A percentile compares a stretch with the other conserved stretches of the same genome.
phyloP scores from a whole-genome alignment of 2,113 vertebrate species.

The Leucopsar rothschildi region DNA sequence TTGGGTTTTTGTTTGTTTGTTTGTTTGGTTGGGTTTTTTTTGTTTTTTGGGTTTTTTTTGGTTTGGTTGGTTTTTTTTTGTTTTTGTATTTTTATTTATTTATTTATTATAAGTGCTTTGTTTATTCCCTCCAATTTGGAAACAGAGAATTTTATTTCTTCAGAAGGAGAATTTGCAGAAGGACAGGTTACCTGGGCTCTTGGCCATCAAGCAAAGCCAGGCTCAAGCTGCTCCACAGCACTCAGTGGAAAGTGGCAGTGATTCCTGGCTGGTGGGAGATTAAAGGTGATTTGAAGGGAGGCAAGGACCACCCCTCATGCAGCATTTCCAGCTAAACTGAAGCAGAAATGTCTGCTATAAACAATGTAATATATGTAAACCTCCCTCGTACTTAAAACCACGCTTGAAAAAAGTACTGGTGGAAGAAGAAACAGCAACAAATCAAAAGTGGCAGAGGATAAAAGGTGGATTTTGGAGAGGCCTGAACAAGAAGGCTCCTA shows the following conservation, averaged over 20 bases:
- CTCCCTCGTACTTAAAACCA: not conserved
- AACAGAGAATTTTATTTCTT: not conserved
- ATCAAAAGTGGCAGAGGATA: conserved; percentile 42
- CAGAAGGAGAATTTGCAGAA: not conserved
- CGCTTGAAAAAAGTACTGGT: not conserved
- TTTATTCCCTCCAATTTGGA: not conserved
- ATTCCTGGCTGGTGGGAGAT: not conserved
- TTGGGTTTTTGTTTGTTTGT: not conserved
- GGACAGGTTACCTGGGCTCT: not conserved
- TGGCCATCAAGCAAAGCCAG: not conserved
- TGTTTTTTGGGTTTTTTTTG: too few relatives aligned
- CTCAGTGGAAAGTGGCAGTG: not conserved
- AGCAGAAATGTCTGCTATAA: not conserved
- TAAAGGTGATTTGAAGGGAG: not conserved
- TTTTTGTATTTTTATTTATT: not conserved
- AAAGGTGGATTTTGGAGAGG: not conserved
- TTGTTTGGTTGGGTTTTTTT: not conserved
- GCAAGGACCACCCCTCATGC: not conserved
- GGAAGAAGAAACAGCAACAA: conserved; percentile 19
- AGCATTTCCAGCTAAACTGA: not conserved
- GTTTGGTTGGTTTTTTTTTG: not conserved
- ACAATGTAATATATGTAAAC: not conserved
- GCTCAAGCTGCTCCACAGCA: not conserved
- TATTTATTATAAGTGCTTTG: not conserved
- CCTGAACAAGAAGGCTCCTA: not conserved